Evolutionary conservation across 2,888 invertebrate genomes (phyloP).

Genomic region (Pelosia muscerda): DNA sequence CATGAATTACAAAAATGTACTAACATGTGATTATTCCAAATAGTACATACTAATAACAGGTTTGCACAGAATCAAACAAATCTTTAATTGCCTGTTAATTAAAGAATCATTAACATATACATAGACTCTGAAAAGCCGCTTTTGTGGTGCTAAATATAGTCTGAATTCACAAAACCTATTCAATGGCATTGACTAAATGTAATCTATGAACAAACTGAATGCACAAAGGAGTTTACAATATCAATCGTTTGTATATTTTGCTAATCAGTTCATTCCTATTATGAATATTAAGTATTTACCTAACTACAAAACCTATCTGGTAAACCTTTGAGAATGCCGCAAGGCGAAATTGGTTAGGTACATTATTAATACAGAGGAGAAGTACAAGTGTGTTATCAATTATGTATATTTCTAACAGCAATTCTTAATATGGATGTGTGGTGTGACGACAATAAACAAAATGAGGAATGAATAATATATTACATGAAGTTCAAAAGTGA

Average conservation of each 20-base stretch:
- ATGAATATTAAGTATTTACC: neutral
- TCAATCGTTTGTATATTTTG: neutral
- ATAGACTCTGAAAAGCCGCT: neutral
- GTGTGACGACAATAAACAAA: too few relatives aligned
- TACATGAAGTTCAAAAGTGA: too few relatives aligned
- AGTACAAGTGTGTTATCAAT: too few relatives aligned
- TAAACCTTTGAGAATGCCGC: too few relatives aligned
- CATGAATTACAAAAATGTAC: too few relatives aligned
- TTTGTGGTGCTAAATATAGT: constrained; percentile 29
- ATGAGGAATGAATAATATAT: too few relatives aligned
- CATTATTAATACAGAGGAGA: too few relatives aligned
- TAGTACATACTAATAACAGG: neutral
- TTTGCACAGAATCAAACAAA: neutral
- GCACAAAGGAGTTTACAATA: neutral
- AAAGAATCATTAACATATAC: neutral
- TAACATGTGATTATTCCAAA: too few relatives aligned
- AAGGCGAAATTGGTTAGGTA: too few relatives aligned
- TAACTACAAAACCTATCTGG: too few relatives aligned
- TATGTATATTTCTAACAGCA: too few relatives aligned
- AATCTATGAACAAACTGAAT: constrained; percentile 7
- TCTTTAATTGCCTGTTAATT: neutral
- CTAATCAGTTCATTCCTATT: neutral
- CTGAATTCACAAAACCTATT: constrained; percentile 32
- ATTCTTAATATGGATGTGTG: too few relatives aligned
- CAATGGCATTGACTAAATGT: constrained; percentile 26